Base-by-base conservation (phyloP, 2,888 invertebrate species). In the Carpatolechia fugitivella region DNA sequence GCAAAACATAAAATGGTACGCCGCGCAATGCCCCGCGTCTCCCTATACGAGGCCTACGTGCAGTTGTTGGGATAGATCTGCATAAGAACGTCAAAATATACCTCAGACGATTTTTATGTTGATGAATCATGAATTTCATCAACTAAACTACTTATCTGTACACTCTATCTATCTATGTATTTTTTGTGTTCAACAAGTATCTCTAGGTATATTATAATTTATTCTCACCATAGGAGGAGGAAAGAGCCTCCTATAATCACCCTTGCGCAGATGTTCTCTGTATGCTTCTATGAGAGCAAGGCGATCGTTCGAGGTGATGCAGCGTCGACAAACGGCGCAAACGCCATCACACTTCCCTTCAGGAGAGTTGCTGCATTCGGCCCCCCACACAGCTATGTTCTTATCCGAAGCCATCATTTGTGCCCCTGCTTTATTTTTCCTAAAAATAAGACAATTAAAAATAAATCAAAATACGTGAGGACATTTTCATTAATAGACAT, bases 291-390 rank as follows among this genome's bases (percentile, higher is more conserved):
- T 87, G 8, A 98, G 77, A 54, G 89, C 91, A 11, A 81, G 73
- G 61, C 91, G 91, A 3, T 20, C 29, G 1, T 33, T 8, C 0
- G 85, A 72, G 1, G 91, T 92, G 38, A 97, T 84, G 72, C 99
- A 99, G 0, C 93, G 93, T 61, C 91, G 91, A 76, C 99, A 99
- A 0, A 98, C 80, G 50, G 92, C 92, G 73, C 98, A 99, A 0
- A 92, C 75, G 1, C 64, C 60, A 1, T 55, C 48, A 71, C 98
- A 98, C 46, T 92, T 91, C 1, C 91, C 91, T 58, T 64, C 72
- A 56, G 89, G 89, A 0, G 55, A 49, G 0, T 73, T 71, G 47
- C 69, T 75, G 76, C 98, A 98, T 56, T 92, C 81, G 35, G 93
- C 91, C 0, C 95, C 92, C 73, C 93, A 93, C 0, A 96, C 95